These are phyloP conservation scores for Manis crassicaudata DNA, from an alignment of 2,797 vertebrate genomes.

Conservation along the genomic window DNA sequence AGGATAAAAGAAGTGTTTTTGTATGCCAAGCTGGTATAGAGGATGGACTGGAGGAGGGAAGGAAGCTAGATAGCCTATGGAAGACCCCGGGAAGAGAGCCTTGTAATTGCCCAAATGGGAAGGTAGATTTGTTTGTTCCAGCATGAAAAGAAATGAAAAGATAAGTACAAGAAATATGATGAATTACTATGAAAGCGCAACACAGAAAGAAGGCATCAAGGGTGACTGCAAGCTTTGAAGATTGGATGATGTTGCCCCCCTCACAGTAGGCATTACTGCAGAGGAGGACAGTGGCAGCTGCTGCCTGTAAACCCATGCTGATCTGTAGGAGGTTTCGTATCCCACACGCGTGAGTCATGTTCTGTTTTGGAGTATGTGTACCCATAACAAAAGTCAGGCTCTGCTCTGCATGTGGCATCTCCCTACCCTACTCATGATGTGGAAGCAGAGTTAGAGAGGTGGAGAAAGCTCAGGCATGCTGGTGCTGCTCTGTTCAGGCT, in stretches of 20 bases:
- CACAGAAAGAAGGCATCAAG: not conserved
- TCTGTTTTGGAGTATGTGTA: slow-evolving; percentile 22
- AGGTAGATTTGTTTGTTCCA: not conserved
- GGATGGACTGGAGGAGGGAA: not conserved
- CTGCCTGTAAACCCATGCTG: slow-evolving; percentile 64
- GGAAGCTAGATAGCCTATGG: not conserved
- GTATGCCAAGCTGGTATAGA: not conserved
- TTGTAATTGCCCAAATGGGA: not conserved
- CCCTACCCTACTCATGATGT: not conserved
- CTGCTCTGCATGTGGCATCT: not conserved
- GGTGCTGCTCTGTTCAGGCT: not conserved
- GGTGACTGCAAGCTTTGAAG: not conserved
- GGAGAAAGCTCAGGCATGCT: not conserved
- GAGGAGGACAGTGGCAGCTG: slow-evolving; percentile 73
- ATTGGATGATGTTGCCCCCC: not conserved
- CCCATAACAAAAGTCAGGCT: slow-evolving; percentile 24
- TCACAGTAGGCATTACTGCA: slow-evolving; percentile 48
- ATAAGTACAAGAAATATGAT: not conserved
- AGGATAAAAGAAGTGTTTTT: not conserved
- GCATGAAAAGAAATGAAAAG: not conserved
- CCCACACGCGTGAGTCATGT: slow-evolving; percentile 73
- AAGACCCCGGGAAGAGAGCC: not conserved
- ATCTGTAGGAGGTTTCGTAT: slow-evolving; percentile 63
- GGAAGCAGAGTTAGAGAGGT: not conserved
- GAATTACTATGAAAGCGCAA: not conserved